phyloP scores from a whole-genome alignment of 2,888 invertebrate genomes.

The Protonemura montana region DNA sequence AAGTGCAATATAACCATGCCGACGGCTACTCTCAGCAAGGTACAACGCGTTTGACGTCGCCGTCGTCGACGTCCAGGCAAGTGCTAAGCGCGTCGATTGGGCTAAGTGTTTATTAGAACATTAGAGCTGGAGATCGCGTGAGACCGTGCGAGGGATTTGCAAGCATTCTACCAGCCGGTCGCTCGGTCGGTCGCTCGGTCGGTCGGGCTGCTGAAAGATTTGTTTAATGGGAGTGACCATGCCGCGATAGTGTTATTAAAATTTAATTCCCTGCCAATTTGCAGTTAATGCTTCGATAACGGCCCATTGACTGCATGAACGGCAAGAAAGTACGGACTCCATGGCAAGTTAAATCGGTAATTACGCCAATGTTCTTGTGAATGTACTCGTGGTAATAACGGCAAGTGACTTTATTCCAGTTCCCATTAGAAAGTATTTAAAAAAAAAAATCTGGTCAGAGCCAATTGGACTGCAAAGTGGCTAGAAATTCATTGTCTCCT shows the following conservation, averaged over 20 bases:
- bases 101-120: not conserved
- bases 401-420: not conserved
- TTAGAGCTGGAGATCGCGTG: not conserved
- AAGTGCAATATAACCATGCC: not conserved
- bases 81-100: not conserved
- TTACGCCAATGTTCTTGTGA: too few species aligned
- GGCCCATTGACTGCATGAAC: not conserved
- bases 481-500: too few species aligned
- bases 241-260: not conserved
- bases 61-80: not conserved
- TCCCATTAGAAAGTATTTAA: not conserved
- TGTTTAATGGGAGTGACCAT: not conserved
- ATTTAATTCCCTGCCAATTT: not conserved
- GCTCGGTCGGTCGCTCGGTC: too few species aligned
- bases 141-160: too few species aligned
- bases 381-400: not conserved
- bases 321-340: not conserved
- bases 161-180: too few species aligned
- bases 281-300: not conserved
- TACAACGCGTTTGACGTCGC: not conserved
- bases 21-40: not conserved
- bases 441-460: too few species aligned
- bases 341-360: too few species aligned
- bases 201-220: not conserved
- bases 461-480: too few species aligned